These are phyloP conservation scores for Anguilla marmorata DNA, from an alignment of 2,797 vertebrate species.

Conservation along the genomic window DNA sequence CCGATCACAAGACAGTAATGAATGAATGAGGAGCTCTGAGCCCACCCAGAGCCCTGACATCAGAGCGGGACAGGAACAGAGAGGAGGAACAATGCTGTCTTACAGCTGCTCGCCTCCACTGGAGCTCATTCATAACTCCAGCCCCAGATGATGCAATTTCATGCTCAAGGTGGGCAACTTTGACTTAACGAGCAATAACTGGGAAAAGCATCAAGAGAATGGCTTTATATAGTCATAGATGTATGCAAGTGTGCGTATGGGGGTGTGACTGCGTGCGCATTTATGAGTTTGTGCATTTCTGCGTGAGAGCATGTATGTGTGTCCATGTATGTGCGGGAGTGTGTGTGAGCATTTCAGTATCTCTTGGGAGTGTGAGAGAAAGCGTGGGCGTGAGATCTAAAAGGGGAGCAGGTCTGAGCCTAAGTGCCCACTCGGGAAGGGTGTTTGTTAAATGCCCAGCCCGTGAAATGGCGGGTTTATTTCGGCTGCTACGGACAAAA, in stretches of 20 bases:
- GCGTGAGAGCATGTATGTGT: background rate
- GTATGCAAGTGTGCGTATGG: background rate
- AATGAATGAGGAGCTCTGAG: background rate
- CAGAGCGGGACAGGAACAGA: background rate
- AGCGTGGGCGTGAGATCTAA: background rate
- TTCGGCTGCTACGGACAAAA: background rate
- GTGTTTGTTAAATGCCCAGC: background rate
- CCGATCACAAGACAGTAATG: conserved; percentile 10
- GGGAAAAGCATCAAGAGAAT: background rate
- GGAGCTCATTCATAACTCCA: background rate
- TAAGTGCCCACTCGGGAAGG: background rate
- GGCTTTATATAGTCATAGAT: background rate
- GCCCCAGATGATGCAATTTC: conserved; percentile 2
- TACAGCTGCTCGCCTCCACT: background rate
- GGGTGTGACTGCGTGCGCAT: background rate
- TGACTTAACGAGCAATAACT: background rate
- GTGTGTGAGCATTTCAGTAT: background rate
- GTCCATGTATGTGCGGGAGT: background rate
- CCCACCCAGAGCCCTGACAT: background rate
- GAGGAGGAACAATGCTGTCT: background rate
- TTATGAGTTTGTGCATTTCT: background rate
- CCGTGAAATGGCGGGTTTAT: background rate
- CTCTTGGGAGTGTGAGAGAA: background rate
- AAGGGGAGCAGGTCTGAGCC: background rate
- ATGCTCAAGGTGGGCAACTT: background rate